Base-by-base conservation (phyloP, 2,888 invertebrate genomes). In the Lasius platythorax region DNA sequence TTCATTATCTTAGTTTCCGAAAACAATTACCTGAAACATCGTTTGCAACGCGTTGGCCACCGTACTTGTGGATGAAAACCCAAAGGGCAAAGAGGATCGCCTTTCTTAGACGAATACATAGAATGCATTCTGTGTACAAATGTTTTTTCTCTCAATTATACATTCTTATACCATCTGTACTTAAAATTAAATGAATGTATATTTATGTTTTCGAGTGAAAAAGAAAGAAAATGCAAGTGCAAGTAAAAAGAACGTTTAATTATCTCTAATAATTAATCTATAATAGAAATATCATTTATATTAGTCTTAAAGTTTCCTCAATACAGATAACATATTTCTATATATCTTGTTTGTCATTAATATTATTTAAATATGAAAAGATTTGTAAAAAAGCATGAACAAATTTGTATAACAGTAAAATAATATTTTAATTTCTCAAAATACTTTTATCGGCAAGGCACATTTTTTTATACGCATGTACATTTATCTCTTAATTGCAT, bases 31-130 rank as follows among this genome's bases (percentile, higher is more conserved):
- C 97, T 97, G 96, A 98, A 98, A 95, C 98, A 99, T 92, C 98
- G 96, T 95, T 98, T 98, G 96, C 98, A 98, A 93, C 98, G 96
- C 83, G 98, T 98, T 72, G 98, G 98, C 98, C 98, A 98, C 93
- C 98, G 97, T 91, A 98, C 98, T 96, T 99, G 98, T 85, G 99
- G 98, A 96, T 98, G 98, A 95, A 99, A 99, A 67, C 99, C 99
- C 94, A 98, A 96, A 87, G 98, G 98, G 95, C 98, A 98, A 92
- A 98, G 95, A 88, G 98, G 98, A 95, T 98, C 98, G 92, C 97
- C 97, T 95, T 98, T 98, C 94, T 97, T 97, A 94, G 97, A 95
- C 63, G 97, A 97, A 95, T 97, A 97, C 94, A 97, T 95, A 95
- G 97, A 97, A 95, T 97, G 97, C 97, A 97, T 97, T 88, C 91